Conservation (phyloP, 2,113 vertebrate genomes). For the Speoplatyrhinus poulsoni region DNA sequence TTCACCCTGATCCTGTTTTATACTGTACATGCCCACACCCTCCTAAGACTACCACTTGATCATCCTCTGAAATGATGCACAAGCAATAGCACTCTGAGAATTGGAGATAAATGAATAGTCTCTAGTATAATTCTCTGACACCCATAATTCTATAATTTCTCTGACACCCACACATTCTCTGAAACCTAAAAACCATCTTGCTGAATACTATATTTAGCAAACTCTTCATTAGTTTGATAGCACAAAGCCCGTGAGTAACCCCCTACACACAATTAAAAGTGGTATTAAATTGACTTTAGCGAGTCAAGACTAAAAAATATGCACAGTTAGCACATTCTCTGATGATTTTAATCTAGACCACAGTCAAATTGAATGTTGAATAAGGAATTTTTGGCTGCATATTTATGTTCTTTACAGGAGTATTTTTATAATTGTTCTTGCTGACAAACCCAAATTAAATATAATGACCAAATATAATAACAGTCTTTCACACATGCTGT, state of each 20-base stretch:
- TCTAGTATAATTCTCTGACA: too few relatives aligned
- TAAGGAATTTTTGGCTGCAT: conserved; percentile 45
- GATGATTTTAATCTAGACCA: conserved; percentile 52
- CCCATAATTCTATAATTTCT: too few relatives aligned
- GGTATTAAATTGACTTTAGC: conserved; percentile 11
- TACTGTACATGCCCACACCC: too few relatives aligned
- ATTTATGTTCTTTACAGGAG: conserved; percentile 32
- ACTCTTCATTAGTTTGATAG: conserved; percentile 9
- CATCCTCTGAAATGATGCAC: too few relatives aligned
- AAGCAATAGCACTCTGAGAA: too few relatives aligned
- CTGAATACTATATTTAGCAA: too few relatives aligned
- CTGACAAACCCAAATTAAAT: conserved; percentile 43
- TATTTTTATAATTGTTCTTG: background rate
- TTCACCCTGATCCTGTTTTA: too few relatives aligned
- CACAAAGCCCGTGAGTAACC: conserved; percentile 15
- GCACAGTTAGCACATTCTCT: conserved; percentile 35
- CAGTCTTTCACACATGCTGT: conserved; percentile 24
- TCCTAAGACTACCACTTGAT: too few relatives aligned
- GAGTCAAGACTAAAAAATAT: conserved; percentile 42
- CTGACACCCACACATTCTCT: too few relatives aligned
- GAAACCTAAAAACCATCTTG: too few relatives aligned
- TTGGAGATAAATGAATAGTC: too few relatives aligned
- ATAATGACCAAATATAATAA: conserved; percentile 61
- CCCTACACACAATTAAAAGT: too few relatives aligned
- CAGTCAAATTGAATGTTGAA: conserved; percentile 53